Evolutionary conservation across 2,797 vertebrate genomes (phyloP).

Genomic region (Trachurus trachurus): DNA sequence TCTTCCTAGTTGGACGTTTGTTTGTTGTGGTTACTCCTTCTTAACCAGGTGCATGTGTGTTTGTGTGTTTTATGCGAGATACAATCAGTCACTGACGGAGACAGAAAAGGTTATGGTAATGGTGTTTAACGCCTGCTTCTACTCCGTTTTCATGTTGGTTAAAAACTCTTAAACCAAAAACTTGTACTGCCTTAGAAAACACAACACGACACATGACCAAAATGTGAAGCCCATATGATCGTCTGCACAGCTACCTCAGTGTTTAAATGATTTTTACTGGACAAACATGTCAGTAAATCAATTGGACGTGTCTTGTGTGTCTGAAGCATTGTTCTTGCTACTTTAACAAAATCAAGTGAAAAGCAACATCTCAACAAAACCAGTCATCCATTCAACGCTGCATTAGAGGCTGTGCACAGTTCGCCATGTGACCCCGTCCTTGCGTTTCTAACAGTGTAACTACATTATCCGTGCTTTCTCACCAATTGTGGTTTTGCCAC

Average conservation of each 20-base stretch:
- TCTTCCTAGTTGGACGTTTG: neutral
- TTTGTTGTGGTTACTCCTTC: neutral
- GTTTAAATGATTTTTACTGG: neutral
- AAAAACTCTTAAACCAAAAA: neutral
- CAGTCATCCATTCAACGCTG: neutral
- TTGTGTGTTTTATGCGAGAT: neutral
- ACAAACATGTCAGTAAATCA: neutral
- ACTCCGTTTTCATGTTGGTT: neutral
- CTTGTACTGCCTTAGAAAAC: neutral
- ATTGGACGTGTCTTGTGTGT: neutral
- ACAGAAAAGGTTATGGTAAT: neutral
- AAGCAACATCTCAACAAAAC: neutral
- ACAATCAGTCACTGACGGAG: neutral
- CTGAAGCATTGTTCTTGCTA: neutral
- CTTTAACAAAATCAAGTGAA: conserved; percentile 6
- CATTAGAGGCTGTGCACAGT: neutral
- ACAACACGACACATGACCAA: neutral
- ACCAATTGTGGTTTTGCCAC: neutral
- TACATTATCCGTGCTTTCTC: neutral
- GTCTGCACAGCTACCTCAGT: no score
- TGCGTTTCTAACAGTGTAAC: neutral
- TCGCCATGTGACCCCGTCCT: neutral
- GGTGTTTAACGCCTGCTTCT: neutral
- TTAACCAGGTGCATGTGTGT: neutral
- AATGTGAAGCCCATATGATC: no score